Base-by-base conservation (phyloP, 2,888 invertebrate genomes). In the Sminthurides aquaticus region DNA sequence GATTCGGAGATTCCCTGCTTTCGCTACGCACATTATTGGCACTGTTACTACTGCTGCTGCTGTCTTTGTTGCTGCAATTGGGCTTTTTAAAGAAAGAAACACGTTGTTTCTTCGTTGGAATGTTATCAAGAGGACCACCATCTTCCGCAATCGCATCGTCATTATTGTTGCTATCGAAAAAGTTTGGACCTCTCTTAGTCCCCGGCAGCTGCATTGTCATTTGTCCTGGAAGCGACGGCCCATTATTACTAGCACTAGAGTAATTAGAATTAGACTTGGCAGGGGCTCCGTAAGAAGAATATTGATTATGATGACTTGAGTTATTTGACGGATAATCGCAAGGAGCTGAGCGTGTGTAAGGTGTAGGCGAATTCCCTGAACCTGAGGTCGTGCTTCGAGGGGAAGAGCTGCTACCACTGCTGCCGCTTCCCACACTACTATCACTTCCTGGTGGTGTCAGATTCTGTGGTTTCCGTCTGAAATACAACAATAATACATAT, bases 361-460 rank as follows among this genome's bases (percentile, higher is more conserved):
- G 62, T 56, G 74, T 67, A 27, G 75, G 74, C 52, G 75, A 75
- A 64, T 72, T 72, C 24, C 74, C 72, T 55, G 85, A 86, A 75
- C 86, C 86, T 64, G 85, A 86, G 2, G 91, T 87, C 67, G 91
- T 89, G 54, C 90, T 89, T 75, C 87, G 86, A 55, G 86, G 85
- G 11, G 76, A 80, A 48, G 89, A 89, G 74, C 86, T 87, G 72
- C 87, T 85, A 67, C 66, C 65, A 67, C 72, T 72, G 20, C 67
- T 68, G 26, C 70, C 72, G 71, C 73, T 74, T 22, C 74, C 73
- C 26, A 73, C 71, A 67, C 74, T 74, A 58, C 70, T 85, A 77
- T 91, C 91, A 76, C 90, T 89, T 71, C 90, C 86, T 49, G 92
- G 91, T 67, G 92, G 91, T 68, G 91, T 92, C 76, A 92, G 82